Base-by-base conservation (phyloP, 2,113 vertebrate genomes). In the Oryzias curvinotus region DNA sequence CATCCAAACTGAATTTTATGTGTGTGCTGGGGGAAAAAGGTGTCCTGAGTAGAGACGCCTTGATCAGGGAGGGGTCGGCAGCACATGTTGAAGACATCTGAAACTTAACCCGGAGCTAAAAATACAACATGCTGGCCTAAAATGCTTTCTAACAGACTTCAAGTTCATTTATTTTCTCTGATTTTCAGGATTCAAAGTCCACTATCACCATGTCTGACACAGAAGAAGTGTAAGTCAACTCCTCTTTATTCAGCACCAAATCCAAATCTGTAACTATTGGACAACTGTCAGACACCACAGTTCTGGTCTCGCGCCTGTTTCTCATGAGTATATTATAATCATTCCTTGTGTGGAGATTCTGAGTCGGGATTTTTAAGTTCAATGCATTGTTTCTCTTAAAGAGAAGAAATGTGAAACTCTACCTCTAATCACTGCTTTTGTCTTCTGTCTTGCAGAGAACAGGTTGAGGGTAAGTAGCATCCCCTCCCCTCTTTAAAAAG, bases 201-300 rank as follows among this genome's bases (percentile, higher is more conserved):
- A 52, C 81, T 80, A 45, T 84, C 92, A 90, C 73, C 92, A 98
- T 97, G 96, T 96, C 96, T 77, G 96, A 98, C 90, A 93, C 91
- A 7, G 95, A 98, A 77, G 95, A 97, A 83, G 92, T 92, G 95
- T 98, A 91, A 97, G 96, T 96, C 86, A 8, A 19, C 14, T 26
- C 36, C 28, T n/a, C 15, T 55, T 57, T 62, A 25, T n/a, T 19
- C 61, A 14, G 6, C 14, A 18, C 41, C 52, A n/a, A n/a, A n/a
- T 19, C 14, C 16, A 43, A 0, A 13, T 18, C 4, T 51, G 36
- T 23, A 23, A 23, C 21, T 23, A 23, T 23, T 23, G 21, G 21
- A 23, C 21, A 23, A 23, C 21, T 23, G 21, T 23, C 21, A 23
- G 21, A 23, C 21, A 23, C 21, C 21, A 5, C n/a, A 59, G 15